Percentiles rank a stretch among this genome's conserved stretches.
phyloP scores from a whole-genome alignment of 2,888 invertebrate species.

The Saturnia japonica region DNA sequence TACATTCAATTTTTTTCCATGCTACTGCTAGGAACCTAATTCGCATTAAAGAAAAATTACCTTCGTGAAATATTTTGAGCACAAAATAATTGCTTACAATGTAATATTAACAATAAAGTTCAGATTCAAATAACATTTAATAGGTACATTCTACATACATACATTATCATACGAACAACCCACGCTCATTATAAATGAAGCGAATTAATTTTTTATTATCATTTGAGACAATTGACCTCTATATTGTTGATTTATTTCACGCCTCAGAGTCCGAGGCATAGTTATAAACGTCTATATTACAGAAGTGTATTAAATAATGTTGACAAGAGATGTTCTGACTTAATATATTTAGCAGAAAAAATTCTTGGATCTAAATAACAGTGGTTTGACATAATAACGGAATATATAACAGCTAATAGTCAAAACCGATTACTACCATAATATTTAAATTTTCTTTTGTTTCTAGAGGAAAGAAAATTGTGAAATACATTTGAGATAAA shows the following conservation, averaged over 20 bases:
- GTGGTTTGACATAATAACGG: background rate
- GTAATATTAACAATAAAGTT: no score
- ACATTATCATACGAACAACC: slow-evolving; percentile 8
- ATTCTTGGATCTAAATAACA: background rate
- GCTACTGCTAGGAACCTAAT: background rate
- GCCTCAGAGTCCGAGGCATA: slow-evolving; percentile 4
- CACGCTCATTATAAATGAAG: slow-evolving; percentile 18
- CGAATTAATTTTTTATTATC: slow-evolving; percentile 18
- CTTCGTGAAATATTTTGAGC: no score
- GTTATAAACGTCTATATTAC: slow-evolving; percentile 6
- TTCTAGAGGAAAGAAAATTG: no score
- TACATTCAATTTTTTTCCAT: background rate
- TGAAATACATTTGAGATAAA: no score
- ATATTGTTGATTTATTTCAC: slow-evolving; percentile 14
- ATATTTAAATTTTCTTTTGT: no score
- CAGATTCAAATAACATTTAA: no score
- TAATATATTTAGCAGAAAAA: background rate
- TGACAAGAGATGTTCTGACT: background rate
- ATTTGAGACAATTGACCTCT: slow-evolving; percentile 18
- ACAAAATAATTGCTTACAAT: background rate
- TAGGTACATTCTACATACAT: background rate
- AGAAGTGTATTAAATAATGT: background rate
- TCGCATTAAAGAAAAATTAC: no score
- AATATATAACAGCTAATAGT: background rate
- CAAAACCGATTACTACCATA: background rate